phyloP scores from a whole-genome alignment of 2,888 invertebrate species.

The Notodonta dromedarius region DNA sequence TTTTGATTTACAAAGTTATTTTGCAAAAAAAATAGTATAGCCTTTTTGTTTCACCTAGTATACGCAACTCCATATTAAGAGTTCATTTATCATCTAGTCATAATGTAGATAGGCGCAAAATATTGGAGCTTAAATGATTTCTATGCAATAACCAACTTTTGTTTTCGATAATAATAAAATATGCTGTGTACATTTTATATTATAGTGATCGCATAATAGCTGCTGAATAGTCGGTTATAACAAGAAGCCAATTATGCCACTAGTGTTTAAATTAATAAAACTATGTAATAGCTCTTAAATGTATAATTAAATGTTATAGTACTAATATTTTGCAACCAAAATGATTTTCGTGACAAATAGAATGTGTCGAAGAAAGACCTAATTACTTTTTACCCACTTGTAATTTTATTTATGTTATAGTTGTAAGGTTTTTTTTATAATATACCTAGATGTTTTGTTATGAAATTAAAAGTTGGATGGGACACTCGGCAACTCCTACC shows the following conservation, averaged over 20 bases:
- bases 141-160: not conserved
- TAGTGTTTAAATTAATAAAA: constrained; percentile 22
- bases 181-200: constrained; percentile 17
- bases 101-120: constrained; percentile 43
- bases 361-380: not conserved
- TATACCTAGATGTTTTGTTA: constrained; percentile 31
- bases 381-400: not conserved
- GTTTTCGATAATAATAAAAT: constrained; percentile 3
- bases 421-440: constrained; percentile 2
- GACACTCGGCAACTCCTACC: constrained; percentile 17
- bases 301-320: constrained; percentile 9
- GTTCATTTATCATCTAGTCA: constrained; percentile 47
- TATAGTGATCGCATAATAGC: constrained; percentile 41
- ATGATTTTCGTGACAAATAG: not conserved
- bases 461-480: constrained; percentile 23
- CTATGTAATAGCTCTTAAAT: constrained; percentile 20
- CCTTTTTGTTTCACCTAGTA: too few relatives aligned
- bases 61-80: constrained; percentile 19
- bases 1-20: too few relatives aligned
- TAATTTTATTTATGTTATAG: constrained; percentile 4
- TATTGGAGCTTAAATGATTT: constrained; percentile 24
- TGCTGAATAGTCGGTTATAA: constrained; percentile 23
- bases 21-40: too few relatives aligned
- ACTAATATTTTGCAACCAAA: constrained; percentile 1
- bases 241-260: constrained; percentile 35